Base-by-base conservation (phyloP, 2,113 vertebrate genomes). In the Bucco capensis region DNA sequence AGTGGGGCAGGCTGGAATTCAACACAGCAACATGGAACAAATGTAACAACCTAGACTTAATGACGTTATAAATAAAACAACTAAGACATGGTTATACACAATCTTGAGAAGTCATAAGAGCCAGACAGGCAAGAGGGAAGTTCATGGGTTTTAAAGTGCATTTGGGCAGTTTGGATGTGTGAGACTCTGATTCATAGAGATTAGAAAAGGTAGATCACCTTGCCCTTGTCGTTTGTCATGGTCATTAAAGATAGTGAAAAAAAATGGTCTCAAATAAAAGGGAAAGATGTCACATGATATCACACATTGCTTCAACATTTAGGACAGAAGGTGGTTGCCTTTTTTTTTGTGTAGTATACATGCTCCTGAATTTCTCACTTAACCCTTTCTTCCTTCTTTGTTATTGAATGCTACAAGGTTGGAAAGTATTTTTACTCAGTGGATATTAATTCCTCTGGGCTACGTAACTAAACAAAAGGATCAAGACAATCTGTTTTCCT, bases 21-120 rank as follows among this genome's bases (percentile, higher is more conserved):
- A 44, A n/a, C 30, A 2, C 60, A 78, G 53, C 31, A 54, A 24
- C 67, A 28, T 61, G 12, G 71, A 72, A 62, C 46, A 91, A 65
- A 77, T 56, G 62, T 42, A 96, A 37, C 49, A 75, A 44, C 35
- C 65, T 25, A 17, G 42, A 19, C 19, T 38, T 80, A 81, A 54
- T 83, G 87, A 13, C 25, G 31, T 86, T 58, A 50, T 82, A 75
- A 89, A 85, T 94, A 70, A 93, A 95, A 42, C 49, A 60, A 18
- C 66, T 19, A 61, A 69, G 77, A 50, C 44, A 8, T 27, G 64
- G 37, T 70, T 67, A 24, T 53, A 64, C 25, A 66, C 28, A 79
- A 2, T 28, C 62, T 61, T 37, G 67, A 65, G 58, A 88, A 53
- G 21, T 8, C 37, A 22, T 11, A 70, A 81, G 49, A 47, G 27